Conservation (phyloP, 1,140 invertebrate species). For the Nasonia vitripennis region DNA sequence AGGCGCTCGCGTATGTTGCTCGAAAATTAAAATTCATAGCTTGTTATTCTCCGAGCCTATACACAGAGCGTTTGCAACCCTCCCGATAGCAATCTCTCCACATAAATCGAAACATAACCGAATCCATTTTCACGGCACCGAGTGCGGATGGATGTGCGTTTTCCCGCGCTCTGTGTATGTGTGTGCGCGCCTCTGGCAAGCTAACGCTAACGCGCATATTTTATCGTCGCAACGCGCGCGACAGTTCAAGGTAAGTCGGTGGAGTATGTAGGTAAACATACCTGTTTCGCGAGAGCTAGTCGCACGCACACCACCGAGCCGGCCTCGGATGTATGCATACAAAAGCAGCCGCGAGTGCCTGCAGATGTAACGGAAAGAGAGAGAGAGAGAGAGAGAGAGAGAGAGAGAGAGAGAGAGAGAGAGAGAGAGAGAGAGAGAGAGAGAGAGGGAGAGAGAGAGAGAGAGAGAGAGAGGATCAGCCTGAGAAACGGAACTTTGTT, state of each 20-base stretch:
- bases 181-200: background rate
- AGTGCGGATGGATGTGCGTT: background rate
- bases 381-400: background rate
- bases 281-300: conserved; percentile 43
- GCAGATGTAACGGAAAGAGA: background rate
- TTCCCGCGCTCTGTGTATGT: no score
- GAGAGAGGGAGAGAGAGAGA: background rate
- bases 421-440: background rate
- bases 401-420: background rate
- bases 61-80: no score
- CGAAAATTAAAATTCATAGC: no score
- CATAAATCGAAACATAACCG: background rate
- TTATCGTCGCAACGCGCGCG: conserved; percentile 49
- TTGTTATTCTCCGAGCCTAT: no score
- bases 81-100: no score
- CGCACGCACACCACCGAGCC: background rate
- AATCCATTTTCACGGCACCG: background rate
- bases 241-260: conserved; percentile 59
- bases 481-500: background rate
- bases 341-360: background rate
- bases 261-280: conserved; percentile 49
- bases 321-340: background rate
- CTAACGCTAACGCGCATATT: conserved; percentile 34
- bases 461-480: background rate
- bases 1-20: no score